These are phyloP conservation scores for Maconellicoccus hirsutus DNA, from an alignment of 1,140 invertebrate species.

Conservation along the genomic window DNA sequence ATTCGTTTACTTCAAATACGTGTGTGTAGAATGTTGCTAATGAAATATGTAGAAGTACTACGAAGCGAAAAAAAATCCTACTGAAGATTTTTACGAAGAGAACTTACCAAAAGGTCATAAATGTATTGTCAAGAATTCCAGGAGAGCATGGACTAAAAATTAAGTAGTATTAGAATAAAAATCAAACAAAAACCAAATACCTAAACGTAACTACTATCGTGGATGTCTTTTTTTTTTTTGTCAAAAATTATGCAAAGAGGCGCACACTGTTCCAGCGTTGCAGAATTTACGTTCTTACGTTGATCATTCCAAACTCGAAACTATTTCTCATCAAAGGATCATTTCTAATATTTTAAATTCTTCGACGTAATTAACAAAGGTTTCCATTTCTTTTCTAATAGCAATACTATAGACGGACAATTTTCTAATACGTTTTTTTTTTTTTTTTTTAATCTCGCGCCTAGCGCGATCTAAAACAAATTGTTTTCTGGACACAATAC, in stretches of 20 bases:
- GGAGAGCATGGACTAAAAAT: conserved; percentile 42
- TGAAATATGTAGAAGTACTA: background rate
- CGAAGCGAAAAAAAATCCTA: background rate
- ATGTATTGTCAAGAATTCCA: conserved; percentile 80
- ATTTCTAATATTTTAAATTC: too few species aligned
- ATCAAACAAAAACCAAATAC: background rate
- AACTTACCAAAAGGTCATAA: conserved; percentile 79
- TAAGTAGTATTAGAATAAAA: conserved; percentile 26
- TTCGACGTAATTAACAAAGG: too few species aligned
- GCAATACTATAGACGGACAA: too few species aligned
- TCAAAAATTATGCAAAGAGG: background rate
- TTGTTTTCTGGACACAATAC: too few species aligned
- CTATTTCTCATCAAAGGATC: too few species aligned
- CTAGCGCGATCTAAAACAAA: too few species aligned
- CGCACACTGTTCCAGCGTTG: conserved; percentile 14
- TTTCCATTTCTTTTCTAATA: too few species aligned
- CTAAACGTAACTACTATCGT: background rate
- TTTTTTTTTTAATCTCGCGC: too few species aligned
- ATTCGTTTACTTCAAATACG: background rate
- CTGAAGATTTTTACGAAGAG: background rate
- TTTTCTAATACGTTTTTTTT: too few species aligned
- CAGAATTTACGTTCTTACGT: background rate
- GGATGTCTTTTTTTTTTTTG: background rate
- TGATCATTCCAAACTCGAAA: too few species aligned
- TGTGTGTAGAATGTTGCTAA: background rate